phyloP scores from a whole-genome alignment of 2,888 invertebrate species.

The Argynnis bischoffii region DNA sequence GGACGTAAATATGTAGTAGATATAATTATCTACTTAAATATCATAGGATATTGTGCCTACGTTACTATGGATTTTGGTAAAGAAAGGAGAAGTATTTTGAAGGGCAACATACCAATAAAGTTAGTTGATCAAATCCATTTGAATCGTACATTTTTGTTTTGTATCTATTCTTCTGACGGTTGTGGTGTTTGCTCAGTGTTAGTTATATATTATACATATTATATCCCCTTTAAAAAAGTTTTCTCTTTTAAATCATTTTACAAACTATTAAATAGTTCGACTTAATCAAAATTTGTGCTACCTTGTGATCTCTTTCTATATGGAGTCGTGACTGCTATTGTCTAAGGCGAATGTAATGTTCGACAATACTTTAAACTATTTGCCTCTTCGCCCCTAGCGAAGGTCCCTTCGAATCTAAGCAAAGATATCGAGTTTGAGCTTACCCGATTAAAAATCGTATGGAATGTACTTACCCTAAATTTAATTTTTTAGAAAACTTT shows the following conservation, averaged over 20 bases:
- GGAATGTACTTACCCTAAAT: slow-evolving; percentile 10
- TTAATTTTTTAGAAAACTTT: slow-evolving; percentile 9
- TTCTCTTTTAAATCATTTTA: slow-evolving; percentile 16
- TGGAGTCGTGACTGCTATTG: slow-evolving; percentile 57
- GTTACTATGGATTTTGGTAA: slow-evolving; percentile 3
- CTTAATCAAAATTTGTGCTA: slow-evolving; percentile 48
- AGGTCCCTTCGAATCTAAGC: slow-evolving; percentile 16
- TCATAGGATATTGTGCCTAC: not conserved
- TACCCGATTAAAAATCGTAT: slow-evolving; percentile 17
- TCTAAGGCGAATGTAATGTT: slow-evolving; percentile 57
- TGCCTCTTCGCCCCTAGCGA: slow-evolving; percentile 43
- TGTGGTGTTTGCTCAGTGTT: slow-evolving; percentile 68
- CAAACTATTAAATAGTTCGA: slow-evolving; percentile 47
- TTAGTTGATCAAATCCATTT: not conserved
- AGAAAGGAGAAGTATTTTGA: slow-evolving; percentile 9
- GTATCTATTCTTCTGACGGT: slow-evolving; percentile 52
- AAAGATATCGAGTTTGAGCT: slow-evolving; percentile 31
- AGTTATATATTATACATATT: slow-evolving; percentile 39
- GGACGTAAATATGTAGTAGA: not conserved
- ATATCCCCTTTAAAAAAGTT: slow-evolving; percentile 12
- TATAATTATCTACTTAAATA: not conserved
- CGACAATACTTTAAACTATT: slow-evolving; percentile 66
- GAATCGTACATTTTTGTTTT: not conserved
- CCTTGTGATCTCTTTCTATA: slow-evolving; percentile 64
- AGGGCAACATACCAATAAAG: slow-evolving; percentile 24